phyloP scores from a whole-genome alignment of 2,888 invertebrate genomes.

The Gonocerus acuteangulatus region DNA sequence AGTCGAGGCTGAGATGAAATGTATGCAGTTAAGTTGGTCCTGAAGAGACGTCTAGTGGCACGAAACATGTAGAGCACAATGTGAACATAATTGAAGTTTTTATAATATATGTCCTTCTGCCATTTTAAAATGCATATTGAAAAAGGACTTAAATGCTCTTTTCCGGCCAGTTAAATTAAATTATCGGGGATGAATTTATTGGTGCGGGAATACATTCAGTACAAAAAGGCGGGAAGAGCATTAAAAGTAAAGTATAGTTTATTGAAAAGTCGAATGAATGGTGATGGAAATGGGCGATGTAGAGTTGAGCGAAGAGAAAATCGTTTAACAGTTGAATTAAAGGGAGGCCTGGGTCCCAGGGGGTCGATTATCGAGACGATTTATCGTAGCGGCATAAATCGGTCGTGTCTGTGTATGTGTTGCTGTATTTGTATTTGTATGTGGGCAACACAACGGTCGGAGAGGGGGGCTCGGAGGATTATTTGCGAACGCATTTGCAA shows the following conservation, averaged over 20 bases:
- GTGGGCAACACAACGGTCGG: not conserved
- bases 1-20: too few species aligned
- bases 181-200: too few species aligned
- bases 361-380: conserved; percentile 18
- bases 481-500: conserved; percentile 25
- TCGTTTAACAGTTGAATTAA: conserved; percentile 19
- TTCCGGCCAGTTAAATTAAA: too few species aligned
- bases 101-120: too few species aligned
- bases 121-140: too few species aligned
- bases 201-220: too few species aligned
- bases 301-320: not conserved
- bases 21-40: too few species aligned
- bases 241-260: not conserved
- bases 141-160: too few species aligned
- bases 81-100: too few species aligned
- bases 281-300: not conserved
- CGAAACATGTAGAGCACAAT: too few species aligned
- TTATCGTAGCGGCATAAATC: conserved; percentile 20
- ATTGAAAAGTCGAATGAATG: not conserved
- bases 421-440: not conserved
- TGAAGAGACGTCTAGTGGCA: too few species aligned
- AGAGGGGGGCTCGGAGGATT: not conserved
- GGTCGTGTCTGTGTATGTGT: not conserved
- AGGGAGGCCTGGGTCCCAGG: not conserved
- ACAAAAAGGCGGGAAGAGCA: not conserved